Evolutionary conservation across 2,888 invertebrate species (phyloP), one percentile per base, ranked within the genome.

Genomic region (Abrostola triplasia): DNA sequence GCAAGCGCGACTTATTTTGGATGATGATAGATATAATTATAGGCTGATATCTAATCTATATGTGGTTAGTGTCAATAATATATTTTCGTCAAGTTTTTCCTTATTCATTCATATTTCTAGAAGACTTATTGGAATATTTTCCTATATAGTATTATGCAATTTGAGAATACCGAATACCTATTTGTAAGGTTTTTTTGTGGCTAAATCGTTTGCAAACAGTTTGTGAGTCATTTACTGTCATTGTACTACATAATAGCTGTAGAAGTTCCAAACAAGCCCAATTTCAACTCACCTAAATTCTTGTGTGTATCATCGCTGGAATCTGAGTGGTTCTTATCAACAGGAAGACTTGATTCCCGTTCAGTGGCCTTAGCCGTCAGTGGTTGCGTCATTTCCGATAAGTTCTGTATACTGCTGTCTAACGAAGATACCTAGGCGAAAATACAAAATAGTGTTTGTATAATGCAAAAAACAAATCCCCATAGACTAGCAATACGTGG

Each of bases 281-380:
- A 65, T 60, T 62, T 48, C 42, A 5, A 75, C 83, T 87, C 79
- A 94, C 94, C 88, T 70, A 94, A 84, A 83, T 93, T 94, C 77
- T 92, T 94, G 72, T 94, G 94, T 67, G 94, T 94, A 67, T 94
- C 94, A 69, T 93, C 93, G 80, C 93, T 94, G 49, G 92, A 91
- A 58, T 93, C 93, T 0, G 92, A 92, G 72, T 86, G 66, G 67
- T 88, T 91, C 77, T 89, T 81, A 61, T 90, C 90, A 50, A 76
- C 61, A 66, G 88, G 86, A 79, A 85, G 81, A 80, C 86, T 89
- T 44, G 83, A 64, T 54, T 92, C 92, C 11, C 79, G 82, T 47
- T 93, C 93, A 5, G 85, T 87, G 36, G 89, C 88, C 80, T 92
- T 94, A 53, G 94, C 94, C 40, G 95, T 94, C 64, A 94, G 72